Evolutionary conservation across 2,113 vertebrate genomes (phyloP).

Genomic region (Mesitornis unicolor): DNA sequence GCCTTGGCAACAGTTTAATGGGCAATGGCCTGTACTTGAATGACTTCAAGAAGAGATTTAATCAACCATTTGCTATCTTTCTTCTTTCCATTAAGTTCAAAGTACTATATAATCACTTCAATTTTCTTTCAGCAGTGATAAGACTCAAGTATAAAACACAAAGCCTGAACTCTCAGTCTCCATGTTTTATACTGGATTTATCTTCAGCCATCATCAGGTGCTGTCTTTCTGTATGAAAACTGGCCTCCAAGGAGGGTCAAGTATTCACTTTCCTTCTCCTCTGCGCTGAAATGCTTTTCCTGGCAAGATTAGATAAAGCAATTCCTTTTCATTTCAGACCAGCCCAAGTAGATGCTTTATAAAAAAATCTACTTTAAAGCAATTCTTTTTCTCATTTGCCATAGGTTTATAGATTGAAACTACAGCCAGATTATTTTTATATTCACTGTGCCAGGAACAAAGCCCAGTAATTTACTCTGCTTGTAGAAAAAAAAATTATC

Average conservation of each 20-base stretch:
- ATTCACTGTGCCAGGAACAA: not conserved
- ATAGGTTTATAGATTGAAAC: not conserved
- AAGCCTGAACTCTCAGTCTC: not conserved
- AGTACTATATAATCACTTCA: slow-evolving; percentile 51
- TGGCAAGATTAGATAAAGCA: slow-evolving; percentile 58
- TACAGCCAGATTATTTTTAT: not conserved
- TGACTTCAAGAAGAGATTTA: slow-evolving; percentile 13
- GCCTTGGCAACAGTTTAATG: not conserved
- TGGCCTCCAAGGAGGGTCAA: slow-evolving; percentile 11
- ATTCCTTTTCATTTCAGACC: slow-evolving; percentile 53
- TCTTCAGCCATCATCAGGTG: slow-evolving; percentile 31
- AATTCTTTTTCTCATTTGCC: slow-evolving; percentile 20
- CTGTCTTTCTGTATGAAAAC: slow-evolving; percentile 17
- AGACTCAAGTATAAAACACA: not conserved
- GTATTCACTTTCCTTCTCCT: not conserved
- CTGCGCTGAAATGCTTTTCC: slow-evolving; percentile 45
- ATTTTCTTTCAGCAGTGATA: slow-evolving; percentile 10
- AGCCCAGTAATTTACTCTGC: not conserved
- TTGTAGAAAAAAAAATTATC: not conserved
- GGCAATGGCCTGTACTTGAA: not conserved
- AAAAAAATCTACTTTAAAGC: slow-evolving; percentile 45
- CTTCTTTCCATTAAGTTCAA: slow-evolving; percentile 46
- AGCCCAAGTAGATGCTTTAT: slow-evolving; percentile 25
- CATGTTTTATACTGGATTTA: not conserved
- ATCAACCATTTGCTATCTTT: slow-evolving; percentile 27